phyloP scores from a whole-genome alignment of 2,797 vertebrate species.

The Pseudochaenichthys georgianus region DNA sequence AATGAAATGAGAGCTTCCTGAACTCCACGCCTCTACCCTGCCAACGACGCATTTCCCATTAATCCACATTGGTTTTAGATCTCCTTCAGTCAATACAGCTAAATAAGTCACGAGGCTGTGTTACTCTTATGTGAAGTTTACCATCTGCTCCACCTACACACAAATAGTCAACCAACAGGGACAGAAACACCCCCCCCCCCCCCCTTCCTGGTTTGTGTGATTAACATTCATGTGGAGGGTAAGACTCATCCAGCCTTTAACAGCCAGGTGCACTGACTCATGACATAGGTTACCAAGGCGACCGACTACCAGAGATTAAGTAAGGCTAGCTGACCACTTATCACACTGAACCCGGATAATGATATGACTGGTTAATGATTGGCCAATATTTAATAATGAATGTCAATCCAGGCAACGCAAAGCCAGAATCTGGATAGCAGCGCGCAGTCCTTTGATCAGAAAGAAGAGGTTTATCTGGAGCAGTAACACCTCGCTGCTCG shows the following conservation, averaged over 20 bases:
- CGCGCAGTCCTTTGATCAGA: conserved; percentile 24
- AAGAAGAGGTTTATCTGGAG: conserved; percentile 10
- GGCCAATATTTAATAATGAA: conserved; percentile 24
- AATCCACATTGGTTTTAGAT: conserved; percentile 17
- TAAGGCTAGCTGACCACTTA: conserved; percentile 19
- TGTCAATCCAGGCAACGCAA: conserved; percentile 5
- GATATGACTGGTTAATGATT: conserved; percentile 46
- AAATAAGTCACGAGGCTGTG: conserved; percentile 26
- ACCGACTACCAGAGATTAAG: conserved; percentile 24
- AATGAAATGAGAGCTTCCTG: conserved; percentile 11
- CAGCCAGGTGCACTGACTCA: conserved; percentile 43
- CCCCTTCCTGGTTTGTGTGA: conserved; percentile 43
- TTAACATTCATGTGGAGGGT: conserved; percentile 68
- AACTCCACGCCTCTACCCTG: background rate
- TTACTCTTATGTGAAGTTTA: conserved; percentile 22
- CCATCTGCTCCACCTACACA: conserved; percentile 24
- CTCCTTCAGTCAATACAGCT: background rate
- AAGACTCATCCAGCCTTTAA: conserved; percentile 50
- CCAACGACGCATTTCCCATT: background rate
- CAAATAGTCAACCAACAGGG: conserved; percentile 31
- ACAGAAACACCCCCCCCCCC: conserved; percentile 12
- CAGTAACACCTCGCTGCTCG: conserved; percentile 3
- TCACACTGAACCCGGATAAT: conserved; percentile 35
- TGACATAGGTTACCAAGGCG: conserved; percentile 46
- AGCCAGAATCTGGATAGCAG: background rate